Base-by-base conservation (phyloP, 2,797 vertebrate species). In the Garrulus glandarius region DNA sequence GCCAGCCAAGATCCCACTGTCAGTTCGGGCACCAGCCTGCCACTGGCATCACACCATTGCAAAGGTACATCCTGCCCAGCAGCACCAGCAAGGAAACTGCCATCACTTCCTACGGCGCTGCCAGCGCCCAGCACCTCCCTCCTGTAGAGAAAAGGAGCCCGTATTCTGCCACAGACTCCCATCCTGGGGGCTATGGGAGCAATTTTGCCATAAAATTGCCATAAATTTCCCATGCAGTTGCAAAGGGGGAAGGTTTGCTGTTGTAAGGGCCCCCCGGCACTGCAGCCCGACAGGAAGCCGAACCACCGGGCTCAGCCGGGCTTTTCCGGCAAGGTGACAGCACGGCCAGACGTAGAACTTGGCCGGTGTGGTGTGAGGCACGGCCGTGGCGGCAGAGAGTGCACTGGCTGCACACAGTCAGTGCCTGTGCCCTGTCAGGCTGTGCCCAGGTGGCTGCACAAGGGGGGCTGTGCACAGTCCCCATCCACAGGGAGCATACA, bases 351-450 rank as follows among this genome's bases (percentile, higher is more conserved):
- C 15, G 6, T 2, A 36, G 53, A 68, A 18, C 39, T 37, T 22
- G 27, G 7, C 52, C 12, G 21, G 21, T 1, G 87, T 0, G 59
- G 53, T 13, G 55, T 10, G 37, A 83, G 29, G 39, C 41, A 4
- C 14, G 26, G 56, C 50, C 1, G 4, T 13, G 5, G 39, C 4
- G 1, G 49, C 43, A 50, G 6, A 1, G 36, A 13, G 23, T 1
- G 23, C 34, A 4, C 1, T 2, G 15, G 39, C 18, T 21, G 61
- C 6, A 15, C 16, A 5, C n/a, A 16, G n/a, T 1, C n/a, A 16
- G n/a, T 1, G 39, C 22, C 5, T 11, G 13, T 21, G 16, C 36
- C 63, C 23, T 3, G 5, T 7, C 6, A 16, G 36, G 30, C 30
- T 50, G 46, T 1, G 55, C 55, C 2, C 6, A 6, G 43, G 24